phyloP scores from a whole-genome alignment of 1,140 invertebrate species.

The Tigriopus japonicus region DNA sequence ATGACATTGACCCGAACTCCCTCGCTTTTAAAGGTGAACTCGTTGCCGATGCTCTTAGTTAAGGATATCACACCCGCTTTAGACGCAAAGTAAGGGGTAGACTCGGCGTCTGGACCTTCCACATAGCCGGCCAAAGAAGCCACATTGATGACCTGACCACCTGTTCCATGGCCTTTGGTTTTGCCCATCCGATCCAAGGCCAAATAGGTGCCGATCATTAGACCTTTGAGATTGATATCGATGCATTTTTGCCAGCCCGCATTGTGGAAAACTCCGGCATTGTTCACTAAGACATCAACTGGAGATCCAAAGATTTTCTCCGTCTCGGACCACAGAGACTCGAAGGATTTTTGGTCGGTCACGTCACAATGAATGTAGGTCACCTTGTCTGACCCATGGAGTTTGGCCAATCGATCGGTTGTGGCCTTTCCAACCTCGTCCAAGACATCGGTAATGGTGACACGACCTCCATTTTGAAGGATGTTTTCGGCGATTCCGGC shows the following conservation, averaged over 20 bases:
- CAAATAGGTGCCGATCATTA: background rate
- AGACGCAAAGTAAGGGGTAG: background rate
- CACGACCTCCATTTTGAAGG: background rate
- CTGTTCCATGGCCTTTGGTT: background rate
- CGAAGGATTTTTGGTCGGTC: background rate
- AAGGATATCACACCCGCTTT: background rate
- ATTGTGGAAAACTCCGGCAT: background rate
- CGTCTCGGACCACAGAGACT: background rate
- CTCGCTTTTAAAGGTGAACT: no score
- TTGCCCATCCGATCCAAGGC: constrained; percentile 1
- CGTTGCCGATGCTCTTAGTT: background rate
- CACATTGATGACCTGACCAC: constrained; percentile 1
- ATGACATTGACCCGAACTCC: no score
- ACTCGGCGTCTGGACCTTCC: background rate
- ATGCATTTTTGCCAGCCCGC: background rate
- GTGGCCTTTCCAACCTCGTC: background rate
- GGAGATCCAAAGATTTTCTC: background rate
- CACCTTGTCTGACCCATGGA: background rate
- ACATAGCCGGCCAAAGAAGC: background rate
- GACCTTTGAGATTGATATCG: background rate
- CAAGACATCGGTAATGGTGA: background rate
- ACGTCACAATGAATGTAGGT: background rate
- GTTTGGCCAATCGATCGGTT: background rate
- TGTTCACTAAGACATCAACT: background rate
- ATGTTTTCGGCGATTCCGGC: background rate